Percentiles rank a stretch among this genome's conserved stretches.
Conservation (phyloP, 1,140 invertebrate genomes). For the Harpegnathos saltator region DNA sequence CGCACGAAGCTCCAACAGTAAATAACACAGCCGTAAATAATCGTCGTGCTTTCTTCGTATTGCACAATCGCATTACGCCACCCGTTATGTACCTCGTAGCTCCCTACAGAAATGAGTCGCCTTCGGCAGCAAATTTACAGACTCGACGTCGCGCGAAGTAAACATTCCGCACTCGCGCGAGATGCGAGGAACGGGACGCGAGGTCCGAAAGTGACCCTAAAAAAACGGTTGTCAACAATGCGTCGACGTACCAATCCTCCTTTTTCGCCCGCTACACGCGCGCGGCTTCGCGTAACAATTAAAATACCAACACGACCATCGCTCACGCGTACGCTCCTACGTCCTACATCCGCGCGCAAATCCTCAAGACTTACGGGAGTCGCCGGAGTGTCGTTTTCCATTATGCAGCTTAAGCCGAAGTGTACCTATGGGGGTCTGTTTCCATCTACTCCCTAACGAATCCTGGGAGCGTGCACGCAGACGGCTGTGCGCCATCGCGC, state of each 20-base stretch:
- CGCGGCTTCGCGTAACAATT: slow-evolving; percentile 25
- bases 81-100: too few species aligned
- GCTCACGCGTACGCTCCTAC: slow-evolving; percentile 8
- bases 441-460: slow-evolving; percentile 52
- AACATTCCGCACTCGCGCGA: too few species aligned
- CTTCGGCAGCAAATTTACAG: too few species aligned
- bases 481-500: slow-evolving; percentile 45
- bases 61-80: too few species aligned
- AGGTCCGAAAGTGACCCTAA: too few species aligned
- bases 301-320: slow-evolving; percentile 62
- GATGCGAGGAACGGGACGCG: too few species aligned
- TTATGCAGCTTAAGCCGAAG: slow-evolving; percentile 62
- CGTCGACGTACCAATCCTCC: neutral
- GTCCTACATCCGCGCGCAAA: slow-evolving; percentile 43
- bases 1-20: too few species aligned
- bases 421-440: slow-evolving; percentile 70
- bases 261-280: neutral
- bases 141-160: too few species aligned
- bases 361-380: slow-evolving; percentile 58
- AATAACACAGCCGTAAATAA: too few species aligned
- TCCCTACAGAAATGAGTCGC: too few species aligned
- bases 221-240: neutral
- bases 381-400: slow-evolving; percentile 70
- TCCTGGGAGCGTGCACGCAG: slow-evolving; percentile 43
- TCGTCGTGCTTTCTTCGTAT: too few species aligned